Base-by-base conservation (phyloP, 2,797 vertebrate species). In the Scomberomorus guttatus region DNA sequence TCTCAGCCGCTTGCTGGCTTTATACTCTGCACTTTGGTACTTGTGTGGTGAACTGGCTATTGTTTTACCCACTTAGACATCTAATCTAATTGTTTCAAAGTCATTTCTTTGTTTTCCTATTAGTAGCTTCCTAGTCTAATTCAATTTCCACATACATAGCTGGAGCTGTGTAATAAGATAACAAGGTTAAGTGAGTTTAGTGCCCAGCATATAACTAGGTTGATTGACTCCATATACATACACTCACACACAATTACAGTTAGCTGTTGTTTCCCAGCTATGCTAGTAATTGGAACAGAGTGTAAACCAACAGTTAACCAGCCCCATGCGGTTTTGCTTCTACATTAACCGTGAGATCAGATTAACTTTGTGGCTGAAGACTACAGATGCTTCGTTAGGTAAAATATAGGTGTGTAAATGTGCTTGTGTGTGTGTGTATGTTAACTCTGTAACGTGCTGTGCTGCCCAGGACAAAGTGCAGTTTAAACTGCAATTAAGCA, bases 281-380 rank as follows among this genome's bases (percentile, higher is more conserved):
- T 91, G 86, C 82, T 93, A 84, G 92, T 93, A 93, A 95, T 95
- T 95, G 92, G 83, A 92, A 87, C 75, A 70, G 84, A 91, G 89
- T 90, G 90, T 91, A 93, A 93, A 94, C 91, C 92, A 93, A 90
- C 92, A 93, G 90, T 95, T 93, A 90, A 91, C 84, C 91, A 89
- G 86, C 93, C 91, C 87, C 90, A 93, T 92, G 90, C 75, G 78
- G 92, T 90, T 92, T 88, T 93, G 91, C 93, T 89, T 92, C 84
- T 92, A 93, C 90, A 94, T 95, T 94, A 94, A 93, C 86, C 91
- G 90, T 94, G 93, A 94, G 94, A 94, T 95, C 93, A 92, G 94
- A 93, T 93, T 95, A 93, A 89, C 87, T 92, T 90, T 88, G 89
- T 82, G 85, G 86, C 73, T 88, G 75, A 78, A 78, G 76, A 87